Evolutionary conservation across 2,797 vertebrate species (phyloP).

Genomic region (Oreochromis grahami): DNA sequence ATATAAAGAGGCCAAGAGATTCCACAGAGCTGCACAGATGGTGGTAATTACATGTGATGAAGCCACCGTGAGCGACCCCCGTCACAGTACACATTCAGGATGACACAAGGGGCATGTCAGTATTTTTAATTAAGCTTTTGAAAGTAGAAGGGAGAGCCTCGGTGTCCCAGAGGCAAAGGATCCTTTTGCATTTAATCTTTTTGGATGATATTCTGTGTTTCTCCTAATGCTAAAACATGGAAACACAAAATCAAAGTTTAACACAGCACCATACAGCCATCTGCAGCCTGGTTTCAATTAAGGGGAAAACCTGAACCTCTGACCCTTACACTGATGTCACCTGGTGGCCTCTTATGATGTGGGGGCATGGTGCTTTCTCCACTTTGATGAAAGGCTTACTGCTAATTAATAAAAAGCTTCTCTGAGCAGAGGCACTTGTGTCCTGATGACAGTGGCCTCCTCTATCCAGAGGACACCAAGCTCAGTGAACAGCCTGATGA

Average conservation of each 20-base stretch:
- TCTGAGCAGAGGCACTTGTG: neutral
- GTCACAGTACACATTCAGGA: neutral
- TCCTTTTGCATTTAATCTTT: neutral
- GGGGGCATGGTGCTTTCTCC: no score
- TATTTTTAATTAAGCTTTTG: neutral
- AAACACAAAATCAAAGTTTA: neutral
- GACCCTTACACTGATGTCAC: neutral
- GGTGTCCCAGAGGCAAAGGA: neutral
- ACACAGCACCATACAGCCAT: accelerated
- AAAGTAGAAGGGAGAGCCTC: neutral
- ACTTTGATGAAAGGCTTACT: neutral
- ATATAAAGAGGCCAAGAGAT: neutral
- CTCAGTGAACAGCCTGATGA: accelerated
- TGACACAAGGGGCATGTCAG: neutral
- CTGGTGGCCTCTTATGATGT: neutral
- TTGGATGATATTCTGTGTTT: neutral
- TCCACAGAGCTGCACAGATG: neutral
- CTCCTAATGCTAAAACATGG: neutral
- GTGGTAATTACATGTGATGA: neutral
- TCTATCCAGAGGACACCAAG: neutral
- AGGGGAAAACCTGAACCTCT: neutral
- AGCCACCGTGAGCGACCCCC: neutral
- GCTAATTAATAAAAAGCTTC: neutral
- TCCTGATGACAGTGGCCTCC: accelerated
- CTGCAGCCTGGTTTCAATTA: neutral